These are phyloP conservation scores for Agrilus biguttatus DNA, from an alignment of 2,888 invertebrate genomes.

Conservation along the genomic window DNA sequence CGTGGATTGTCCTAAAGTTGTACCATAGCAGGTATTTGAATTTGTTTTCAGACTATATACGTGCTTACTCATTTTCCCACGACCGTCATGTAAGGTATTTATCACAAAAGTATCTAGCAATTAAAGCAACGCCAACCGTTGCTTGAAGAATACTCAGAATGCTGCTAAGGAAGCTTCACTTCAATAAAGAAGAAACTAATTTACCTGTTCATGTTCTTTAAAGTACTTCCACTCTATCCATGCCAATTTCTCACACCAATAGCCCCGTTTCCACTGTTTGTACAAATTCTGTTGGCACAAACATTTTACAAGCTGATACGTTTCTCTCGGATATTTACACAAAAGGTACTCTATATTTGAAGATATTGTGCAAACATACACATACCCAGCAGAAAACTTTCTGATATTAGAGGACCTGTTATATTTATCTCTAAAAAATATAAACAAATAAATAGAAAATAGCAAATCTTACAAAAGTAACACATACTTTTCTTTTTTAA, in stretches of 20 bases:
- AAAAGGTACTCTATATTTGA: slow-evolving; percentile 12
- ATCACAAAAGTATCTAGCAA: slow-evolving; percentile 13
- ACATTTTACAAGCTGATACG: slow-evolving; percentile 16
- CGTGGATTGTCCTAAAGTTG: too few species aligned
- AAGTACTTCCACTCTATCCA: slow-evolving; percentile 11
- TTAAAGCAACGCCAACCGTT: slow-evolving; percentile 32
- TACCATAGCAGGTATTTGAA: too few species aligned
- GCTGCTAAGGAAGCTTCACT: slow-evolving; percentile 2
- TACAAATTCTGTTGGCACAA: slow-evolving; percentile 14
- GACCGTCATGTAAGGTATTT: too few species aligned
- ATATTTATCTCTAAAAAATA: slow-evolving; percentile 1
- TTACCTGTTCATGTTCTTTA: slow-evolving; percentile 12
- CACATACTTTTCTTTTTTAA: slow-evolving; percentile 4
- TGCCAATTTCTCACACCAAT: slow-evolving; percentile 18
- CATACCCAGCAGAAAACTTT: slow-evolving; percentile 16
- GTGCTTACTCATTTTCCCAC: too few species aligned
- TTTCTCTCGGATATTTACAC: slow-evolving; percentile 11
- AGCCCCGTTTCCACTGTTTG: slow-evolving; percentile 13
- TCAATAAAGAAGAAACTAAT: slow-evolving; percentile 4
- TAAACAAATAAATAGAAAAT: background rate
- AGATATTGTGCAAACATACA: slow-evolving; percentile 14
- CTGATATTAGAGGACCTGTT: slow-evolving; percentile 12
- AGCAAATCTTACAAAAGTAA: background rate
- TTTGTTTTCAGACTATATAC: too few species aligned
- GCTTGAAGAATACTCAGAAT: slow-evolving; percentile 28